phyloP scores from a whole-genome alignment of 2,888 invertebrate species.

The Ceriagrion tenellum region DNA sequence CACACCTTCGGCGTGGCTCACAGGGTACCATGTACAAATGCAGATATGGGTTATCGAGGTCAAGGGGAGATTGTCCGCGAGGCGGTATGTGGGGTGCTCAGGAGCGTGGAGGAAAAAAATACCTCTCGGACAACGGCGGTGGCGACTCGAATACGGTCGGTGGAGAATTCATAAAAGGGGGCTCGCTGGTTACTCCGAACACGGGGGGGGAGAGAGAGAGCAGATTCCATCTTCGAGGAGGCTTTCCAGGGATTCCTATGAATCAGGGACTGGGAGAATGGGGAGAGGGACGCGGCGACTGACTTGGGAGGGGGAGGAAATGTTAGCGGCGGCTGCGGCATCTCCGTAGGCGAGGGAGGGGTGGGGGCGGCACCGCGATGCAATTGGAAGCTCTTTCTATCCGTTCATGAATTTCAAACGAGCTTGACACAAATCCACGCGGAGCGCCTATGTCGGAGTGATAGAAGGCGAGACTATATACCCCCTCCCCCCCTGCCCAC shows the following conservation, averaged over 20 bases:
- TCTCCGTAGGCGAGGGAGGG: neutral
- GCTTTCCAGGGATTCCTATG: conserved; percentile 9
- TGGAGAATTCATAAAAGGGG: conserved; percentile 1
- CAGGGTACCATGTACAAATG: neutral
- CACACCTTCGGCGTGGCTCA: too few relatives aligned
- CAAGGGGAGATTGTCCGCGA: neutral
- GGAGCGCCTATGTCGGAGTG: neutral
- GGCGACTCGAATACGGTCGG: neutral
- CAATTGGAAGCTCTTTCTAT: neutral
- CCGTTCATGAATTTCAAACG: conserved; percentile 15
- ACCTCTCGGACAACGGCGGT: neutral
- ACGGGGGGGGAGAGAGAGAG: neutral
- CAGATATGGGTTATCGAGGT: neutral
- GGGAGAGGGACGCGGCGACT: neutral
- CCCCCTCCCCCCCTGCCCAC: neutral
- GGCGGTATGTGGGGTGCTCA: neutral
- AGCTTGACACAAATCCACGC: conserved; percentile 25
- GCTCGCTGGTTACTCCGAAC: neutral
- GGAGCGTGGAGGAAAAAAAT: neutral
- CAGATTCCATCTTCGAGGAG: neutral
- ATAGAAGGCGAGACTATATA: neutral
- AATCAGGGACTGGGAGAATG: neutral
- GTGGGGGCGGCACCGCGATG: neutral
- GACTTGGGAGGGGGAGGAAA: neutral
- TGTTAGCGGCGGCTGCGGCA: neutral